Evolutionary conservation across 2,113 vertebrate species (phyloP).

Genomic region (Scytalopus superciliaris): DNA sequence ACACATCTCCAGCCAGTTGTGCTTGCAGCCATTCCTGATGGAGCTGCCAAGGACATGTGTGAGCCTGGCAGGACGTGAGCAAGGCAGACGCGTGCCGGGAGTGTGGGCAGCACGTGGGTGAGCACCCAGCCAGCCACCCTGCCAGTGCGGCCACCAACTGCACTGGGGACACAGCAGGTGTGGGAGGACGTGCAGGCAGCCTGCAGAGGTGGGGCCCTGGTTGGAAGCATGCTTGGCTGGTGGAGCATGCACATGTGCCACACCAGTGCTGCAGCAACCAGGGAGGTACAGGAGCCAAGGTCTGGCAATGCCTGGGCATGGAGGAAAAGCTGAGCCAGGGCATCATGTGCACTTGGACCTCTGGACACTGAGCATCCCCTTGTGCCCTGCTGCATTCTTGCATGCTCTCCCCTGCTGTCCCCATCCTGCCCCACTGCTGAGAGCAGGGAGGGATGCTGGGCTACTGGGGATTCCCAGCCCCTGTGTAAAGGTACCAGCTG

Average conservation of each 20-base stretch:
- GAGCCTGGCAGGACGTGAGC: fast-evolving
- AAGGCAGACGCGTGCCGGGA: fast-evolving
- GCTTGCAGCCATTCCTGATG: fast-evolving
- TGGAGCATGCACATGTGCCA: fast-evolving
- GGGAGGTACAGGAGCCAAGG: not conserved
- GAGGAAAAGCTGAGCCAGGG: not conserved
- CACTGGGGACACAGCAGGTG: not conserved
- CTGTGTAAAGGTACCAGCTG: not conserved
- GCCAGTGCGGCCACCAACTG: not conserved
- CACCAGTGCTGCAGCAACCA: not conserved
- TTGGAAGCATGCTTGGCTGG: fast-evolving
- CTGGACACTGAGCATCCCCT: fast-evolving
- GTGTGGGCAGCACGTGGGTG: fast-evolving
- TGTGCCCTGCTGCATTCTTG: fast-evolving
- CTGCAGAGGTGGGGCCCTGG: not conserved
- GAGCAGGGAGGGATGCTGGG: fast-evolving
- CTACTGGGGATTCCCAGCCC: not conserved
- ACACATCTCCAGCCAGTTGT: not conserved
- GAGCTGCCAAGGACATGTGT: not conserved
- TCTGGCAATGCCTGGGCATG: not conserved
- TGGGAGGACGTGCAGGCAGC: not conserved
- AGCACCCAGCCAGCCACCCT: not conserved
- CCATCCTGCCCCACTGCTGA: not conserved
- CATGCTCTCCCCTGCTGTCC: fast-evolving
- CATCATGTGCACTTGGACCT: fast-evolving